Percentiles rank a stretch among this genome's conserved stretches.
phyloP scores from a whole-genome alignment of 2,888 invertebrate genomes.

The Hyposoter dolosus region DNA sequence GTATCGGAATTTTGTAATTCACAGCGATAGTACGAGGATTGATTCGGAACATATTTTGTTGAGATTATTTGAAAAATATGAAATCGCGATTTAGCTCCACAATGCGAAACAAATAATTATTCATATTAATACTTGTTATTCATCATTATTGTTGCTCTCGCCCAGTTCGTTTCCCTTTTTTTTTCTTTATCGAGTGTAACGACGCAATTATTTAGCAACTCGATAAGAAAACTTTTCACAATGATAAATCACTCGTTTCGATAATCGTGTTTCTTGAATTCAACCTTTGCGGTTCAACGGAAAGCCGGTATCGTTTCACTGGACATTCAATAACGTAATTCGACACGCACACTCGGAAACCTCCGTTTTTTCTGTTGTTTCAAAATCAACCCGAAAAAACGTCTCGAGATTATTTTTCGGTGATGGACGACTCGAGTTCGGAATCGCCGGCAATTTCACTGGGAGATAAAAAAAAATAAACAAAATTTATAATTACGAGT shows the following conservation, averaged over 20 bases:
- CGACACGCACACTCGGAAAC: not conserved
- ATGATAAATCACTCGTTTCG: slow-evolving; percentile 34
- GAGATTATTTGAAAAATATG: not conserved
- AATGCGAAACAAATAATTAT: not conserved
- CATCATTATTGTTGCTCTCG: not conserved
- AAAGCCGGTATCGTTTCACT: slow-evolving; percentile 13
- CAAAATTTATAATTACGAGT: not conserved
- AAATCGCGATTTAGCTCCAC: not conserved
- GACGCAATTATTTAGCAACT: slow-evolving; percentile 19
- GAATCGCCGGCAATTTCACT: slow-evolving; percentile 7
- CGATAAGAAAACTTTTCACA: slow-evolving; percentile 38
- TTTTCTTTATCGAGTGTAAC: slow-evolving; percentile 14
- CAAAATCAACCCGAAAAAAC: not conserved
- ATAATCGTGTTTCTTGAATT: slow-evolving; percentile 19
- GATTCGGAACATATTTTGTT: slow-evolving; percentile 31
- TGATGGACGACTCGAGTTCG: not conserved
- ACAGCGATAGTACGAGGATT: slow-evolving; percentile 44
- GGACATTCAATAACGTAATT: slow-evolving; percentile 14
- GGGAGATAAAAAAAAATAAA: slow-evolving; percentile 3
- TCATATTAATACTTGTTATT: slow-evolving; percentile 13
- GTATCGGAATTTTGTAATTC: slow-evolving; percentile 57
- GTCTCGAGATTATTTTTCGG: not conserved
- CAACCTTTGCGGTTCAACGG: slow-evolving; percentile 27
- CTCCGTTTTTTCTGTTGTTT: not conserved
- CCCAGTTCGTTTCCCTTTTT: not conserved